These are phyloP conservation scores for Cirrhinus molitorella DNA, from an alignment of 2,797 vertebrate species.

Conservation along the genomic window DNA sequence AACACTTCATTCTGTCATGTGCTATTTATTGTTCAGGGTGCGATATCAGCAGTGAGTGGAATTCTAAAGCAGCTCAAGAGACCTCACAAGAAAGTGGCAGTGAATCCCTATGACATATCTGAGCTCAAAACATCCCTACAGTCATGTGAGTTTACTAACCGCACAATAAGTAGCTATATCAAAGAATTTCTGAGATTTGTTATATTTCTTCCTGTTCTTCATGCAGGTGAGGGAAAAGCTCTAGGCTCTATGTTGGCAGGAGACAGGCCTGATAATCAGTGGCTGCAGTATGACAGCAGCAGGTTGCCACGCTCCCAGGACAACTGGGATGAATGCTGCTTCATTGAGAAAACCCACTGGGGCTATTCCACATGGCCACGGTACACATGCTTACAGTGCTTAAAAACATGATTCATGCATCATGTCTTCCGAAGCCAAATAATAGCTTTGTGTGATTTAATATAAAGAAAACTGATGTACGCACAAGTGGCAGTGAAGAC, in stretches of 20 bases:
- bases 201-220: not conserved
- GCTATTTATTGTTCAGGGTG: slow-evolving; percentile 80
- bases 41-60: slow-evolving; percentile 94
- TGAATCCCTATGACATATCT: slow-evolving; percentile 90
- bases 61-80: slow-evolving; percentile 96
- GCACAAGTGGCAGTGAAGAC: not conserved
- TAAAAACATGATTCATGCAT: not conserved
- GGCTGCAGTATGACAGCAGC: slow-evolving; percentile 92
- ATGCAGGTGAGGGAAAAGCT: slow-evolving; percentile 20
- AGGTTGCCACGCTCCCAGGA: slow-evolving; percentile 87
- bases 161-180: not conserved
- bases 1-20: not conserved
- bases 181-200: not conserved
- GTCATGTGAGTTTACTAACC: slow-evolving; percentile 33
- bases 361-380: slow-evolving; percentile 95
- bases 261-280: slow-evolving; percentile 92
- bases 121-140: slow-evolving; percentile 67
- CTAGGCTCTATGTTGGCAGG: slow-evolving; percentile 75
- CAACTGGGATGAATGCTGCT: slow-evolving; percentile 88
- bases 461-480: not conserved
- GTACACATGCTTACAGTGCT: slow-evolving; percentile 68
- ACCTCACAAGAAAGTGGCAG: slow-evolving; percentile 88
- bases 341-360: slow-evolving; percentile 99
- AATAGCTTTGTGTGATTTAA: not conserved
- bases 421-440: not conserved